These are phyloP conservation scores for Camelus dromedarius DNA, from an alignment of 2,113 vertebrate species.

Conservation along the genomic window DNA sequence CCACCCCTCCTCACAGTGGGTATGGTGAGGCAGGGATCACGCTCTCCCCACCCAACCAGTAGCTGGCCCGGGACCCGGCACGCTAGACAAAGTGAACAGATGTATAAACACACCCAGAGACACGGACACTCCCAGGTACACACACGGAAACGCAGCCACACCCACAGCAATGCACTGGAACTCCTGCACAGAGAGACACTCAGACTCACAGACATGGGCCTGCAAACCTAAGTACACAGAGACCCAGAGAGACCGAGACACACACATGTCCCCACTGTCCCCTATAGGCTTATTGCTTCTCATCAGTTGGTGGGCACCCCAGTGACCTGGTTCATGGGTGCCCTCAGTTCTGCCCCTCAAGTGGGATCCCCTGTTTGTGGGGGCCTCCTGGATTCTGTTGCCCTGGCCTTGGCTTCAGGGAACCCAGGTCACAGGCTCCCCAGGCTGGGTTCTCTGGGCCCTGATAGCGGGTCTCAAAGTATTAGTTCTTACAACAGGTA, in stretches of 20 bases:
- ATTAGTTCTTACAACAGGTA: not conserved
- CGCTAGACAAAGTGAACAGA: not conserved
- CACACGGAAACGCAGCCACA: not conserved
- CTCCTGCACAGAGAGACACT: rapidly evolving
- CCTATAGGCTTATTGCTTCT: not conserved
- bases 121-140: not conserved
- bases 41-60: not conserved
- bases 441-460: not conserved
- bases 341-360: not conserved
- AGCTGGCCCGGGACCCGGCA: not conserved
- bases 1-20: not conserved
- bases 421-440: not conserved
- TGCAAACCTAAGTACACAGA: not conserved
- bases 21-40: rapidly evolving
- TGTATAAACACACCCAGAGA: not conserved
- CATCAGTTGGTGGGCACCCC: not conserved
- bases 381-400: not conserved
- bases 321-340: not conserved
- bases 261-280: rapidly evolving
- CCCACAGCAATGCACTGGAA: not conserved
- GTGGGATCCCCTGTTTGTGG: not conserved
- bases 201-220: not conserved
- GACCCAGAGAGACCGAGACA: not conserved
- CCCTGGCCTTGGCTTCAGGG: not conserved
- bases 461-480: not conserved